Evolutionary conservation across 2,797 vertebrate species (phyloP), one percentile per base, ranked within the genome.

Genomic region (Esox lucius): DNA sequence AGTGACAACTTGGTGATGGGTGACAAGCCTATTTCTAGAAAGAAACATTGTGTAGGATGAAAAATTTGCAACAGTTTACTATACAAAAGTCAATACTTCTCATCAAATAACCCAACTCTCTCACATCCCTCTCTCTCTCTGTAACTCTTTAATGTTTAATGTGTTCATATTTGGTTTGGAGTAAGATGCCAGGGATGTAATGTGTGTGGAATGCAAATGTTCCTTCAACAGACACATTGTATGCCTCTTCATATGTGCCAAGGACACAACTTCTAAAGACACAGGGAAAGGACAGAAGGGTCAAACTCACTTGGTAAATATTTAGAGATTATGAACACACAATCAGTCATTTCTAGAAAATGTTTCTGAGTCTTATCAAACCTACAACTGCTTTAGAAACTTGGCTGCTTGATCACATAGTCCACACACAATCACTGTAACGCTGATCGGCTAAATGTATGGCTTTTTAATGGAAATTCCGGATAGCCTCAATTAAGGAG

Each of bases 151-250:
- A 9, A 56, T 5, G 24, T 61, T 11, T 61, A 26, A 24, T 24
- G 22, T 61, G 3, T 61, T 61, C n/a, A 61, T 61, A 4, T 61
- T 61, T 61, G 56, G 56, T 61, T 61, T 61, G 56, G 11, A 61
- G 11, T 61, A 24, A 1, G 8, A 61, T 26, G 56, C 2, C 15
- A 67, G 28, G 61, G 35, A 75, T 72, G 69, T 70, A 67, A 28
- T 49, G 33, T 33, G 65, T 76, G 11, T 65, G 53, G 66, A 75
- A 65, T 65, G 53, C 15, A 53, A 59, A 62, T 76, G 72, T 74
- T 78, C 51, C 73, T 39, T 68, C 62, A 48, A 77, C 70, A 46
- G 76, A 75, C 80, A 81, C 81, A 80, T 72, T 82, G 75, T 82
- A 67, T 59, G 71, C 35, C 53, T 66, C 49, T 5, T 46, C 67